Conservation (phyloP, 2,797 vertebrate genomes). For the Cichlasoma orientale region DNA sequence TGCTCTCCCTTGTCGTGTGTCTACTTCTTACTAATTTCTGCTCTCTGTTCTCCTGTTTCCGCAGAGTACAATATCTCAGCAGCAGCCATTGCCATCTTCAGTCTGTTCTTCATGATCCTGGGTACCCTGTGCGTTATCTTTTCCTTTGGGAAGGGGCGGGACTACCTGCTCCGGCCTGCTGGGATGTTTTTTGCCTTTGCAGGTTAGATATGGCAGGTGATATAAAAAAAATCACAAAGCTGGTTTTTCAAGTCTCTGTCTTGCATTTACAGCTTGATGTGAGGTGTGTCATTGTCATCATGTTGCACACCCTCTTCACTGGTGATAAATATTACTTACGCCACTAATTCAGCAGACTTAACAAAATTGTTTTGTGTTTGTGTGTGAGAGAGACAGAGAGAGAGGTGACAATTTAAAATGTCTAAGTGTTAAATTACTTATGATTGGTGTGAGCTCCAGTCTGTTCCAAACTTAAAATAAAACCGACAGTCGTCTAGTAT, state of each 20-base stretch:
- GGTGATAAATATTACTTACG: background rate
- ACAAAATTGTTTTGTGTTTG: conserved; percentile 15
- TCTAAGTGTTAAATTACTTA: conserved; percentile 12
- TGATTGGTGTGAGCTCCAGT: conserved; percentile 11
- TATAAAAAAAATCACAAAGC: background rate
- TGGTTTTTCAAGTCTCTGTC: background rate
- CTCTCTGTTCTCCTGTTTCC: background rate
- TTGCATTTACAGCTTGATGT: background rate
- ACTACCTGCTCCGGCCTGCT: conserved; percentile 92
- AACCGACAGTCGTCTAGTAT: background rate
- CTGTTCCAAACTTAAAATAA: background rate
- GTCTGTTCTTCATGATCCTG: conserved; percentile 87
- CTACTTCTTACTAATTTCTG: background rate
- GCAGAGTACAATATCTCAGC: conserved; percentile 97
- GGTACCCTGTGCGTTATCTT: conserved; percentile 87
- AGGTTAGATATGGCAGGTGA: conserved; percentile 75
- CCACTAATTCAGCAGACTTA: conserved; percentile 13
- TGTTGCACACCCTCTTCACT: background rate
- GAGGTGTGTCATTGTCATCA: background rate
- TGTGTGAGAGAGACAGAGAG: background rate
- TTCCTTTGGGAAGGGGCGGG: conserved; percentile 88
- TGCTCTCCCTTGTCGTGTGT: background rate
- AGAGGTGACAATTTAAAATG: background rate
- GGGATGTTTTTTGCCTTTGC: conserved; percentile 96
- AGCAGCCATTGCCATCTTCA: conserved; percentile 93